Conservation (phyloP, 2,888 invertebrate species). For the Abrostola tripartita region DNA sequence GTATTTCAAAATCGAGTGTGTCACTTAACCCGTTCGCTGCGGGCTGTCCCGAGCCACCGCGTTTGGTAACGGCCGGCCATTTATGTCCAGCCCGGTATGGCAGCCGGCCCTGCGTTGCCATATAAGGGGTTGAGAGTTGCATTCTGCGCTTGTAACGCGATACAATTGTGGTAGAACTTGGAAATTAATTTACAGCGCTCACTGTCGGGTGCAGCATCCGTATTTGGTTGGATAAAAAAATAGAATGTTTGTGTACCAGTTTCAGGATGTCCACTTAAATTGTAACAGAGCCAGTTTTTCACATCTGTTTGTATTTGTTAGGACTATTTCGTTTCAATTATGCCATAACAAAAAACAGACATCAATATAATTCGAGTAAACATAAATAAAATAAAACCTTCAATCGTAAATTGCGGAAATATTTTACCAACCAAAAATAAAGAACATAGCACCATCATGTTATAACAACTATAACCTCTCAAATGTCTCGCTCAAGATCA, state of each 20-base stretch:
- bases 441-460: conserved; percentile 36
- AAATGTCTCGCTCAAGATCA: conserved; percentile 68
- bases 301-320: neutral
- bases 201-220: conserved; percentile 47
- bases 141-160: conserved; percentile 66
- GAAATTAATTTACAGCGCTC: conserved; percentile 64
- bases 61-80: conserved; percentile 74
- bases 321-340: too few relatives aligned
- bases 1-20: conserved; percentile 70
- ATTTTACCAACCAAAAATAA: conserved; percentile 32
- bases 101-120: conserved; percentile 58
- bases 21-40: conserved; percentile 71
- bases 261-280: conserved; percentile 23
- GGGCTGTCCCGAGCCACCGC: conserved; percentile 66
- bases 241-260: conserved; percentile 29
- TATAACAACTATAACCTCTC: conserved; percentile 53
- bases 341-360: neutral
- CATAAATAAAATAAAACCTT: neutral
- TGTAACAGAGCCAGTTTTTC: conserved; percentile 13
- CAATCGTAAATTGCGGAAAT: conserved; percentile 17
- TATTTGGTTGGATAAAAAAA: conserved; percentile 49
- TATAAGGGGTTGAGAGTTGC: conserved; percentile 66
- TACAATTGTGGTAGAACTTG: conserved; percentile 73
- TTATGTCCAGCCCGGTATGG: conserved; percentile 70
- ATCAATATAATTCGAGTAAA: neutral